phyloP scores from a whole-genome alignment of 1,140 invertebrate species.

The Hycleus phaleratus region DNA sequence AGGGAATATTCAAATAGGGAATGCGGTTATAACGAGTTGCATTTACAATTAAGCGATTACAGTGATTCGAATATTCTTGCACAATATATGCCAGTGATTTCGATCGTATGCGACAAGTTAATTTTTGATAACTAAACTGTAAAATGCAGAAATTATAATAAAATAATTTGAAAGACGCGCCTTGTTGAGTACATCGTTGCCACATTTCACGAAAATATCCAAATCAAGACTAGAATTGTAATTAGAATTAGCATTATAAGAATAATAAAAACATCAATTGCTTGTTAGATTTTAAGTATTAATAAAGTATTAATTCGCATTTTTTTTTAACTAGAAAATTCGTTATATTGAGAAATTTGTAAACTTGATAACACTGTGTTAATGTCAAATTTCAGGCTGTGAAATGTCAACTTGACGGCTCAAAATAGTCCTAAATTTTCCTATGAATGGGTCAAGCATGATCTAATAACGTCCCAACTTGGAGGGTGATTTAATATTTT shows the following conservation, averaged over 20 bases:
- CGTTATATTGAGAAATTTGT: neutral
- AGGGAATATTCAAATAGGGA: slow-evolving; percentile 71
- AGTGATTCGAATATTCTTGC: slow-evolving; percentile 38
- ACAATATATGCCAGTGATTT: slow-evolving; percentile 33
- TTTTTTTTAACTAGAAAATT: neutral
- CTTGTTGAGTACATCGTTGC: no score
- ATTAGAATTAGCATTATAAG: no score
- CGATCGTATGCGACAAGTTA: slow-evolving; percentile 34
- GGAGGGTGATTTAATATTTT: neutral
- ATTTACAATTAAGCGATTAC: slow-evolving; percentile 38
- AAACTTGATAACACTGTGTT: no score
- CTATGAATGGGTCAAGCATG: neutral
- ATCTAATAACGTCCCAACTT: neutral
- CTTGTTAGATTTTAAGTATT: no score
- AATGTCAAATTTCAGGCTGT: no score
- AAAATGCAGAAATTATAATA: no score
- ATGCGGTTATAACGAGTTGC: slow-evolving; percentile 56
- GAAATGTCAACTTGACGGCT: neutral
- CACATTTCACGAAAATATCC: no score
- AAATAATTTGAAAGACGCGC: no score
- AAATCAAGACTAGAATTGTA: no score
- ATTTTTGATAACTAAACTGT: slow-evolving; percentile 12
- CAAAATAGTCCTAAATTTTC: neutral
- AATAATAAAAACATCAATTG: no score
- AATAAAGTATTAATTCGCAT: no score